These are phyloP conservation scores for Prosopocoilus inquinatus DNA, from an alignment of 2,888 invertebrate genomes.

Conservation along the genomic window DNA sequence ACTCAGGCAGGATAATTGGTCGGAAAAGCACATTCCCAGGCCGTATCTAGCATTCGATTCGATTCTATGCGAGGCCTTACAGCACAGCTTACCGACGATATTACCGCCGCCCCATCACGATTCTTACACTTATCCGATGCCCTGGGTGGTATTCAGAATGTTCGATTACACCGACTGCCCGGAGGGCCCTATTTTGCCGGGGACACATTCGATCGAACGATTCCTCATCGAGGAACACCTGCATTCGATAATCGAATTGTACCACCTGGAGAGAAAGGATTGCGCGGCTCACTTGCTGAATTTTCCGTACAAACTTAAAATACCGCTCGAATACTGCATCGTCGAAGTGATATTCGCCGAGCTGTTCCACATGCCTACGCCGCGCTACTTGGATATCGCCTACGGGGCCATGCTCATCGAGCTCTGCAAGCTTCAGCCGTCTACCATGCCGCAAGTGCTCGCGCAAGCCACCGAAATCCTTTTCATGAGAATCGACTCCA, in stretches of 20 bases:
- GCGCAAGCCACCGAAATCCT: conserved; percentile 98
- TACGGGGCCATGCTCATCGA: conserved; percentile 96
- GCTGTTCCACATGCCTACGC: conserved; percentile 87
- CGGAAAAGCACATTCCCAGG: conserved; percentile 91
- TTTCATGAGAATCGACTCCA: conserved; percentile 92
- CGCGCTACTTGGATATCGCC: conserved; percentile 85
- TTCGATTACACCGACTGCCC: conserved; percentile 99
- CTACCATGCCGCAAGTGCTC: conserved; percentile 94
- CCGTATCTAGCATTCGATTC: conserved; percentile 96
- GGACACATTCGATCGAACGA: conserved; percentile 95
- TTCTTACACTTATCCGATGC: conserved; percentile 87
- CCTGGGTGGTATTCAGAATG: conserved; percentile 91
- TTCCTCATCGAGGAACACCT: conserved; percentile 98
- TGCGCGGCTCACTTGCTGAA: conserved; percentile 90
- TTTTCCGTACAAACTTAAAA: conserved; percentile 90
- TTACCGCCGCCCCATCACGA: conserved; percentile 93
- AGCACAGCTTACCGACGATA: conserved; percentile 90
- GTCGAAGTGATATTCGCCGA: conserved; percentile 96
- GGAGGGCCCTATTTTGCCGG: conserved; percentile 87
- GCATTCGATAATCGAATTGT: conserved; percentile 86
- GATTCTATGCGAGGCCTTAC: conserved; percentile 90
- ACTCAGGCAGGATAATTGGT: conserved; percentile 91
- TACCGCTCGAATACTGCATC: conserved; percentile 96
- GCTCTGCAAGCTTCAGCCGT: conserved; percentile 93
- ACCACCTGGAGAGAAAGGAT: conserved; percentile 87